Base-by-base conservation (phyloP, 2,888 invertebrate species). In the Lepidonotus clava region DNA sequence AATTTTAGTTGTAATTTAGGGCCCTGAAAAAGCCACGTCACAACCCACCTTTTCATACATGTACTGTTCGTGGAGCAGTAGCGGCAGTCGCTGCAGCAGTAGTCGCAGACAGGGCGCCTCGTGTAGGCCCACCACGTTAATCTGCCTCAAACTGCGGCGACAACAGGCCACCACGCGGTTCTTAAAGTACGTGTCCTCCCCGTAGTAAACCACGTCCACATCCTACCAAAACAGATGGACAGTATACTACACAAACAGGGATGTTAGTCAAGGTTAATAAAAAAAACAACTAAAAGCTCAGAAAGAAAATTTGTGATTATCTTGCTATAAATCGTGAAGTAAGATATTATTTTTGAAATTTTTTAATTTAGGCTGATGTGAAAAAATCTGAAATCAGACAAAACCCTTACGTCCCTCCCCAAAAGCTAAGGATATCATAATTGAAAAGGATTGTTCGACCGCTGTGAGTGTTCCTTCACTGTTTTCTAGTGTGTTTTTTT, bases 81-180 rank as follows among this genome's bases (percentile, higher is more conserved):
- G 93, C 0, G 96, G 96, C 61, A 96, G 92, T 71, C 94, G 92
- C 34, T 94, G 92, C 4, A 93, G 89, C 40, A 93, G 89, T 14
- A 90, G 91, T 38, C 90, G 94, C 87, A 96, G 95, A 89, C 95
- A 95, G 0, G 95, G 95, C 0, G 95, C 95, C 32, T 94, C 93
- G 90, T 95, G 94, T 32, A 96, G 92, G 6, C 95, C 95, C 71
- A 94, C 92, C 56, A 96, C 94, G 4, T 96, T 96, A 89, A 95
- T 95, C 88, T 93, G 93, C 88, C 95, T 93, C 46, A 96, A 92
- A 18, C 95, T 93, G 83, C 94, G 94, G 34, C 96, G 93, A 11
- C 95, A 95, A 0, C 95, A 94, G 4, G 95, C 95, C 71, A 96
- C 92, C 0, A 95, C 93, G 56, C 95, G 93, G 86, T 95, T 94